Evolutionary conservation across 2,113 vertebrate genomes (phyloP), one percentile per base, ranked within the genome.

Genomic region (Erythrolamprus reginae): DNA sequence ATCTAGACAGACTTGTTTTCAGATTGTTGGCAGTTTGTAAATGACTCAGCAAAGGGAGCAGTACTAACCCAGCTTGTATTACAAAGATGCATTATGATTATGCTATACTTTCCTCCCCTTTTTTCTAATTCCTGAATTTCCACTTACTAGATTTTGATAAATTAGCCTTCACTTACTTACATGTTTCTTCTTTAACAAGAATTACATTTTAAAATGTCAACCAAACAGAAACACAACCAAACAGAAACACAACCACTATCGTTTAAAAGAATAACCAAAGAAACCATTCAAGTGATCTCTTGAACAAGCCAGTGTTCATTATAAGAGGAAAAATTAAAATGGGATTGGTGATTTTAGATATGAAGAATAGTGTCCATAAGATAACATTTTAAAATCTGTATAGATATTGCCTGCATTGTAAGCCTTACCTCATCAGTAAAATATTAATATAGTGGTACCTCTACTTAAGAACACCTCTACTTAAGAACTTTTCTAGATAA

Each of bases 131-230:
- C 42, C 89, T 89, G 83, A 89, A 38, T 85, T 93, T 89, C 83
- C 70, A 88, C 58, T 92, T 92, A 38, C 55, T 45, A 92, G 58
- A 42, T 28, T 38, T 55, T 91, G 91, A 91, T 47, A 55, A 94
- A 42, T 58, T 90, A 51, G n/a, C 84, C 82, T 0, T 77, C 17
- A 90, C 13, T 50, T 82, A 48, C 28, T 0, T 82, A 89, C 9
- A 24, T 0, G 1, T 82, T 0, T 1, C 17, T 77, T 94, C 52
- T 55, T 28, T 93, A 89, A 92, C 89, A 50, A 92, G 3, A 0
- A 87, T 86, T 45, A 33, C 26, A 65, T 38, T 45, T 90, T 92
- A 77, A 21, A 82, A 65, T 50, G 84, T 33, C 8, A 85, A 85
- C 12, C 38, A 42, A 51, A 51, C 4, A 33, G 65, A n/a, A 61